Conservation (phyloP, 2,113 vertebrate species). For the Epinephelus moara region DNA sequence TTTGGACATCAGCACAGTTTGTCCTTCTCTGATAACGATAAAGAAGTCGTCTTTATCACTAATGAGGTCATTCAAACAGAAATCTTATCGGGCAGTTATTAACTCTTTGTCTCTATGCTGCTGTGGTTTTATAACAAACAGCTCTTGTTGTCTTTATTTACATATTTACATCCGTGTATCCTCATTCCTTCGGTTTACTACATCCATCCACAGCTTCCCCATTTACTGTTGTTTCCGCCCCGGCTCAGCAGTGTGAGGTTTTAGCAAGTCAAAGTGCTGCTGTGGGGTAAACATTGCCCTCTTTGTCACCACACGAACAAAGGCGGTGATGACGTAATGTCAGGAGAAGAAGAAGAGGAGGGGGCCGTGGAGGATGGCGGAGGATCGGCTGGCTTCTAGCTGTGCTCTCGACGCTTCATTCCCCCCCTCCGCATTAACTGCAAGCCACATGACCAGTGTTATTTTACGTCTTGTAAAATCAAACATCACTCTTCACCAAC, state of each 20-base stretch:
- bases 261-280: constrained; percentile 56
- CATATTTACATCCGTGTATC: neutral
- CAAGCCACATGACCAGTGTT: constrained; percentile 53
- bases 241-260: constrained; percentile 33
- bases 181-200: neutral
- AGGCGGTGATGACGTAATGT: constrained; percentile 77
- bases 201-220: constrained; percentile 14
- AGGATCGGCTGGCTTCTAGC: constrained; percentile 17
- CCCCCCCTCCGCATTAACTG: neutral
- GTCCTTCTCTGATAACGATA: neutral
- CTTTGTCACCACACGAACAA: constrained; percentile 82
- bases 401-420: constrained; percentile 3
- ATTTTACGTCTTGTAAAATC: neutral
- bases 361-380: constrained; percentile 9
- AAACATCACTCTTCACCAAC: neutral
- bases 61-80: neutral
- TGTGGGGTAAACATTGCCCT: constrained; percentile 77
- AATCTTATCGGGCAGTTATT: neutral
- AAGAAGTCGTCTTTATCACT: neutral
- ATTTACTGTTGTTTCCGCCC: neutral
- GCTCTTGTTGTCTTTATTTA: neutral
- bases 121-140: neutral
- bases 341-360: constrained; percentile 10
- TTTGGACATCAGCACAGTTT: neutral
- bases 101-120: neutral